Conservation (phyloP, 2,113 vertebrate genomes). For the Aphyosemion australe region DNA sequence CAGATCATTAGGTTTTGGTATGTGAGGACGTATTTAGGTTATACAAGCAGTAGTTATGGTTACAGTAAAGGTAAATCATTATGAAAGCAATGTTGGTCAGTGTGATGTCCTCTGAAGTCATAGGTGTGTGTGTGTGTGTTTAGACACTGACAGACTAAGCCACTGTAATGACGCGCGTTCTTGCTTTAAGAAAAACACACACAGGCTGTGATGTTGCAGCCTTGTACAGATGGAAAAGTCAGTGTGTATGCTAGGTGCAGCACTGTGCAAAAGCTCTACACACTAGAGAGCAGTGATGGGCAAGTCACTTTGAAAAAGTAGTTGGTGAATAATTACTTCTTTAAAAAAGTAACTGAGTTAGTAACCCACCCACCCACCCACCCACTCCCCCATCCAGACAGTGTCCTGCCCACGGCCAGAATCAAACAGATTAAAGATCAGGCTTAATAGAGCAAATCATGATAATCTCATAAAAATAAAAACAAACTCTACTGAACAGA, state of each 20-base stretch:
- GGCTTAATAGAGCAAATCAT: no score
- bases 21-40: background rate
- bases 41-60: background rate
- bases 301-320: no score
- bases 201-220: constrained; percentile 18
- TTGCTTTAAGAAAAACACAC: constrained; percentile 32
- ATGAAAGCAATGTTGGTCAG: background rate
- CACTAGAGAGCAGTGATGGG: no score
- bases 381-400: no score
- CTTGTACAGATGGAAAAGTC: constrained; percentile 18
- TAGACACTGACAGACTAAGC: constrained; percentile 23
- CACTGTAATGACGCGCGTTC: constrained; percentile 38
- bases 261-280: background rate
- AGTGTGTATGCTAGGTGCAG: background rate
- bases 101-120: background rate
- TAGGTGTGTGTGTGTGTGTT: constrained; percentile 7
- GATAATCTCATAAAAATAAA: no score
- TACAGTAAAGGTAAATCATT: background rate
- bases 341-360: no score
- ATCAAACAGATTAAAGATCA: no score
- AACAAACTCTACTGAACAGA: no score
- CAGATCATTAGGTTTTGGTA: background rate
- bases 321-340: no score
- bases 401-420: no score
- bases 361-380: no score